Conservation (phyloP, 2,113 vertebrate species). For the Atlantisia rogersi region DNA sequence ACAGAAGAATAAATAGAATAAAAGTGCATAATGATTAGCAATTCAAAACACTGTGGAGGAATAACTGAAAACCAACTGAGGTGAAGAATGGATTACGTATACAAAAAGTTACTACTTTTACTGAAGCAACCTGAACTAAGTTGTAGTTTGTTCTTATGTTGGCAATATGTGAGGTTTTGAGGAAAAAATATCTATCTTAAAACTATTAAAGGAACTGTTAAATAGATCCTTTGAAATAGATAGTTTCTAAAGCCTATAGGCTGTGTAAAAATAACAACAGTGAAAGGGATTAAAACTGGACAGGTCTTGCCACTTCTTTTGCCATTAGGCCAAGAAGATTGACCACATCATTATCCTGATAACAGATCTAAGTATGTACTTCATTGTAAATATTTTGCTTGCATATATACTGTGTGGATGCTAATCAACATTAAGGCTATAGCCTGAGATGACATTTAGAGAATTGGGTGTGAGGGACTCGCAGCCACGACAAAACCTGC, state of each 20-base stretch:
- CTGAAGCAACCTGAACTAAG: background rate
- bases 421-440: background rate
- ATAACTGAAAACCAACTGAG: background rate
- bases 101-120: background rate
- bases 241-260: background rate
- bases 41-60: background rate
- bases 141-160: background rate
- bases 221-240: background rate
- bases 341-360: background rate
- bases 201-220: background rate
- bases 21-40: background rate
- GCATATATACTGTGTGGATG: background rate
- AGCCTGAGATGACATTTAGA: background rate
- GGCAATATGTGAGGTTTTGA: background rate
- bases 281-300: background rate
- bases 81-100: background rate
- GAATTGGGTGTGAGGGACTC: accelerated
- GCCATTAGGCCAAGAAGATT: background rate
- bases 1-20: background rate
- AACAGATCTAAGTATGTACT: background rate
- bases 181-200: background rate
- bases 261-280: background rate
- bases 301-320: background rate
- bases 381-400: background rate
- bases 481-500: background rate